These are phyloP conservation scores for Lepisosteus osseus DNA, from an alignment of 2,113 vertebrate species.

Conservation along the genomic window DNA sequence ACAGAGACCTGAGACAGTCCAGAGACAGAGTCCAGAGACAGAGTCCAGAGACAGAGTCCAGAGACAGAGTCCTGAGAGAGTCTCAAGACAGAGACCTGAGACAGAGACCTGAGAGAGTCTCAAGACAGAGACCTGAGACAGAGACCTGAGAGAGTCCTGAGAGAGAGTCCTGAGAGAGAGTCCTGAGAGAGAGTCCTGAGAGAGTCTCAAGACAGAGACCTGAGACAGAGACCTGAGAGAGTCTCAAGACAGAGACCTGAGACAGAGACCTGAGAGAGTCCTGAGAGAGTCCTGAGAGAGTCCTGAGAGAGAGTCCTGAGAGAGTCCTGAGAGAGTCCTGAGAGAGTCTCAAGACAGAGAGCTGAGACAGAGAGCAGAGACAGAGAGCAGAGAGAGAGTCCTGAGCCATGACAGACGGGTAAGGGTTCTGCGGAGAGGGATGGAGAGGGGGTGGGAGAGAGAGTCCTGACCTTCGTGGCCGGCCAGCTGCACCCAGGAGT, in stretches of 20 bases:
- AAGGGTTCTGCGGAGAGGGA: not conserved
- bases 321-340: not conserved
- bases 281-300: slow-evolving; percentile 25
- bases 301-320: too few relatives aligned
- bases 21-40: not conserved
- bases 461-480: slow-evolving; percentile 68
- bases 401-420: not conserved
- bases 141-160: too few relatives aligned
- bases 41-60: too few relatives aligned
- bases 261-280: not conserved
- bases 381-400: not conserved
- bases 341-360: not conserved
- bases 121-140: not conserved
- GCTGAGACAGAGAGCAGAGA: not conserved
- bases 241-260: not conserved
- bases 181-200: not conserved
- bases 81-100: too few relatives aligned
- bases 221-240: not conserved
- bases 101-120: too few relatives aligned
- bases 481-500: slow-evolving; percentile 75
- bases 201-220: not conserved
- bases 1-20: slow-evolving; percentile 25
- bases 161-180: not conserved
- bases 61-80: too few relatives aligned
- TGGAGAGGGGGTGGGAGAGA: not conserved